phyloP scores from a whole-genome alignment of 2,113 vertebrate genomes.

The Actenoides hombroni region DNA sequence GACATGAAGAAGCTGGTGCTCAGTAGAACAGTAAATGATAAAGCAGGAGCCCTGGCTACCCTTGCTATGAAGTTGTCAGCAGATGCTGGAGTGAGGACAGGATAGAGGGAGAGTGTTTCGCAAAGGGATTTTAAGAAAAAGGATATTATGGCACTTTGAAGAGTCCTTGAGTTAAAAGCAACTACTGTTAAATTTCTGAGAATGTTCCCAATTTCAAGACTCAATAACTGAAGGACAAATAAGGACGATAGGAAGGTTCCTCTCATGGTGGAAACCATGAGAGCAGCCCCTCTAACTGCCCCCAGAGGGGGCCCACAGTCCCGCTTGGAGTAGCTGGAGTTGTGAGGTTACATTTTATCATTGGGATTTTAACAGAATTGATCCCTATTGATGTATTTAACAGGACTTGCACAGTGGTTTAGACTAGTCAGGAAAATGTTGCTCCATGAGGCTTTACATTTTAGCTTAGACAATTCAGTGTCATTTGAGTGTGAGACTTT shows the following conservation, averaged over 20 bases:
- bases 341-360: background rate
- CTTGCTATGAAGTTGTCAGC: background rate
- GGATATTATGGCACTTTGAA: background rate
- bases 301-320: background rate
- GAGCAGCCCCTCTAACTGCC: background rate
- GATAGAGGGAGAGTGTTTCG: background rate
- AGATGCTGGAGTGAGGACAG: background rate
- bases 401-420: background rate
- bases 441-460: accelerated
- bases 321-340: background rate
- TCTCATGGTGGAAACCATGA: background rate
- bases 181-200: background rate
- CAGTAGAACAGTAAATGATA: background rate
- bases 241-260: background rate
- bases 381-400: background rate
- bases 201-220: background rate
- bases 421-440: background rate
- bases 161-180: background rate
- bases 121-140: background rate
- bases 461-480: background rate
- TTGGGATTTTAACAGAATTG: background rate
- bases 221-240: background rate
- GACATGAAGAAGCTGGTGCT: background rate
- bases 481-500: background rate
- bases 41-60: background rate